Conservation (phyloP, 2,888 invertebrate species). For the Onchidella celtica region DNA sequence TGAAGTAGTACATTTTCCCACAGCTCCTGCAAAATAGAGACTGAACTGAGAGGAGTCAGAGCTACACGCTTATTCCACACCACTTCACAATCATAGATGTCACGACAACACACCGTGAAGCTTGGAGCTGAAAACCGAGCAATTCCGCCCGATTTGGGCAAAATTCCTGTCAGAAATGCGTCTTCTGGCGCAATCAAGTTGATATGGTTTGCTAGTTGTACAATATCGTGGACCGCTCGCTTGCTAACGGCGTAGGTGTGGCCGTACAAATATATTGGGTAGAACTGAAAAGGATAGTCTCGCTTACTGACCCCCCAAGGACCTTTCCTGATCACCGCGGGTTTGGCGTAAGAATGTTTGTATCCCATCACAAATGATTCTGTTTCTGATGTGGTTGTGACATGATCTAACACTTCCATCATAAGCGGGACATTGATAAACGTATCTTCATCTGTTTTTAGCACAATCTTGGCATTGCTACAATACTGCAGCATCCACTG, state of each 20-base stretch:
- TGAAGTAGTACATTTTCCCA: constrained; percentile 17
- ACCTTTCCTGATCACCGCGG: constrained; percentile 57
- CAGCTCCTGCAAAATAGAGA: not conserved
- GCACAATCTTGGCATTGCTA: constrained; percentile 18
- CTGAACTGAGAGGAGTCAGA: not conserved
- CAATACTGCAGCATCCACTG: constrained; percentile 41
- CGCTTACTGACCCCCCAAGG: constrained; percentile 59
- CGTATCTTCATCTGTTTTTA: constrained; percentile 50
- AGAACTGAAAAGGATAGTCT: constrained; percentile 57
- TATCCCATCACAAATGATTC: constrained; percentile 38
- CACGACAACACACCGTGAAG: constrained; percentile 62
- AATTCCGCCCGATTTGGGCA: constrained; percentile 59
- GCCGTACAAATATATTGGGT: constrained; percentile 64
- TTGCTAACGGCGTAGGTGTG: constrained; percentile 64
- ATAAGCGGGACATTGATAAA: constrained; percentile 50
- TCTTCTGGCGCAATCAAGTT: constrained; percentile 68
- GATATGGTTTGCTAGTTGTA: constrained; percentile 58
- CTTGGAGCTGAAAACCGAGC: constrained; percentile 55
- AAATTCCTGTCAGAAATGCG: constrained; percentile 68
- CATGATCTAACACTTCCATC: constrained; percentile 22
- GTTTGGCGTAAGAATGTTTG: constrained; percentile 52
- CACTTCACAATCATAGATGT: constrained; percentile 41
- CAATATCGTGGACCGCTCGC: constrained; percentile 56
- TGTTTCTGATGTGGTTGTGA: not conserved
- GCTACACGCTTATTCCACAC: constrained; percentile 32